Base-by-base conservation (phyloP, 2,888 invertebrate species). In the Meliscaeva auricollis region DNA sequence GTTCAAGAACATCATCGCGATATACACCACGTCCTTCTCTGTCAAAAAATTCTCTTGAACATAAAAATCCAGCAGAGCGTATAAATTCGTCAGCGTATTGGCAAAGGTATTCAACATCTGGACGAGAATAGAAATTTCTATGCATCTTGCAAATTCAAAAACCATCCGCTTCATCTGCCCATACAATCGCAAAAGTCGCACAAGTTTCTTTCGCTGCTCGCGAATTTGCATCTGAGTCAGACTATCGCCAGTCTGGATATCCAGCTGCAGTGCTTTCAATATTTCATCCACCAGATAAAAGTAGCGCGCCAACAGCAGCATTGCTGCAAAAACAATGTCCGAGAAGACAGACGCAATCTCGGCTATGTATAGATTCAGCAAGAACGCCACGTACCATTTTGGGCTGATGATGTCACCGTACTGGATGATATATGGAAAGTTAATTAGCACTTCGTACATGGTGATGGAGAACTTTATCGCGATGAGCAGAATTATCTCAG, bases 61-160 rank as follows among this genome's bases (percentile, higher is more conserved):
- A 20, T 50, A 79, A 35, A 82, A 70, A 26, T 90, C 89, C 88
- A 91, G 85, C 64, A 90, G 83, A 52, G 91, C 90, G 56, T 91
- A 91, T 83, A 91, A 88, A 44, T 91, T 91, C 68, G 90, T 88
- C 68, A 91, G 74, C 2, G 90, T 88, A 52, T 90, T 90, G 22
- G 90, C 66, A 30, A 91, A 91, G 64, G 89, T 88, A 44, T 89
- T 88, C 30, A 89, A 74, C 26, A 90, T 88, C 35, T 89, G 80
- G 8, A 91, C 81, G 30, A 90, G 89, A 22, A 91, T 88, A 50
- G 90, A 89, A 62, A 90, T 76, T 74, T 90, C 89, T 38, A 90
- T 89, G 13, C 88, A 87, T 0, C 38, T 22, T 0, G 87, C 54
- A 26, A 89, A 89, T 2, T 84, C 66, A 0, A 22, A 32, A 22